Conservation (phyloP, 2,888 invertebrate genomes). For the Agrotis exclamationis region DNA sequence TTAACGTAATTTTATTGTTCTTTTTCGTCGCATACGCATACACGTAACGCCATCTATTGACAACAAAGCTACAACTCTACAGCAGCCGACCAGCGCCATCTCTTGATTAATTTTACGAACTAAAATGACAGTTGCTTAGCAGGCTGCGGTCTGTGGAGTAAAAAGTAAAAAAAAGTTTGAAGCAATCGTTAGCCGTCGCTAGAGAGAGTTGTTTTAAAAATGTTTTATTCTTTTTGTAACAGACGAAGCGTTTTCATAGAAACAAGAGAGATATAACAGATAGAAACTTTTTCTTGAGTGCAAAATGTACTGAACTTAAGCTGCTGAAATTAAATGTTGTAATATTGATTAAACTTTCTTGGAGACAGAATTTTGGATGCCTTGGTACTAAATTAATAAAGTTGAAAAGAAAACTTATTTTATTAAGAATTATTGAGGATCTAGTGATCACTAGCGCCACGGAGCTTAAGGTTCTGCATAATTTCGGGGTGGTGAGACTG, state of each 20-base stretch:
- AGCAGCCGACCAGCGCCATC: slow-evolving; percentile 71
- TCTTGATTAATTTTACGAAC: slow-evolving; percentile 49
- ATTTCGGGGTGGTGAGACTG: too few species aligned
- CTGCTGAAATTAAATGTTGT: not conserved
- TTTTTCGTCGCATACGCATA: slow-evolving; percentile 50
- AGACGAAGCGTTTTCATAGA: slow-evolving; percentile 43
- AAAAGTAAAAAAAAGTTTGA: slow-evolving; percentile 70
- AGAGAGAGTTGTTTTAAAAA: slow-evolving; percentile 81
- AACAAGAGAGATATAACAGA: slow-evolving; percentile 60
- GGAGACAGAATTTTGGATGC: too few species aligned
- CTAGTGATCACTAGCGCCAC: too few species aligned
- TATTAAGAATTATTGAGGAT: too few species aligned
- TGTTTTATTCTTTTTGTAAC: slow-evolving; percentile 72
- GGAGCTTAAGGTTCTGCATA: too few species aligned
- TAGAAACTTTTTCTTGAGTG: slow-evolving; percentile 14
- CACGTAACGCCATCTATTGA: slow-evolving; percentile 62
- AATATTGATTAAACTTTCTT: too few species aligned
- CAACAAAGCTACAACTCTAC: slow-evolving; percentile 13
- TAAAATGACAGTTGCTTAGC: not conserved
- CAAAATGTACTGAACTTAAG: not conserved
- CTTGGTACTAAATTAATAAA: too few species aligned
- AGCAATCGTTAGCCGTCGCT: slow-evolving; percentile 71
- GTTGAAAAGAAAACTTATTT: too few species aligned
- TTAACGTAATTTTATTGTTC: slow-evolving; percentile 40
- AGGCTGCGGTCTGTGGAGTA: slow-evolving; percentile 2